A percentile compares a stretch with the other conserved stretches of the same genome.
These are phyloP conservation scores for Diachasma alloeum DNA, from an alignment of 1,140 invertebrate species.

Conservation along the genomic window DNA sequence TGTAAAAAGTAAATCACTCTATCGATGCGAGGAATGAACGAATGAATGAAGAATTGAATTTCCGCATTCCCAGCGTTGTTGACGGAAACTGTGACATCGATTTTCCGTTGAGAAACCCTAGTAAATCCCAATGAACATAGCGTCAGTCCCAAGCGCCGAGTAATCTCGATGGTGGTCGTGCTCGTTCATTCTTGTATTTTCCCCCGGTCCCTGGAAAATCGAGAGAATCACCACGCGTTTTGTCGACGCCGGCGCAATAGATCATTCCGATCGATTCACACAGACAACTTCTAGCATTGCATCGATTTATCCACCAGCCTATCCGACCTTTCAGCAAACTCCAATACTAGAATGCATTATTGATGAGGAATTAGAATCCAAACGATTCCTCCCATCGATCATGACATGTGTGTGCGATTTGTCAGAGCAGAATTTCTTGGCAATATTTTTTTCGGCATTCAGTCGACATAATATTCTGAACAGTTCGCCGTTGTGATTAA, in stretches of 20 bases:
- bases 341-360: slow-evolving; percentile 1
- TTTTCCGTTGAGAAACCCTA: background rate
- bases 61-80: background rate
- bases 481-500: background rate
- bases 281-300: background rate
- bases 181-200: background rate
- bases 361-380: background rate
- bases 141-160: background rate
- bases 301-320: background rate
- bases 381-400: background rate
- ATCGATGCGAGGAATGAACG: background rate
- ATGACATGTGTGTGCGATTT: background rate
- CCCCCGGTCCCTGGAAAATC: background rate
- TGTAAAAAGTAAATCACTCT: background rate
- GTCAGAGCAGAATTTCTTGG: background rate
- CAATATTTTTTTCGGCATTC: background rate
- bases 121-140: background rate
- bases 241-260: background rate
- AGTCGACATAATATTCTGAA: background rate
- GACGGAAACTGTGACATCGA: background rate
- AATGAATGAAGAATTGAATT: background rate
- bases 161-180: slow-evolving; percentile 4
- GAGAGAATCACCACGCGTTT: background rate
- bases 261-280: slow-evolving; percentile 18
- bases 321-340: background rate